Evolutionary conservation across 2,113 vertebrate species (phyloP).

Genomic region (Trochalopteron elliotii): DNA sequence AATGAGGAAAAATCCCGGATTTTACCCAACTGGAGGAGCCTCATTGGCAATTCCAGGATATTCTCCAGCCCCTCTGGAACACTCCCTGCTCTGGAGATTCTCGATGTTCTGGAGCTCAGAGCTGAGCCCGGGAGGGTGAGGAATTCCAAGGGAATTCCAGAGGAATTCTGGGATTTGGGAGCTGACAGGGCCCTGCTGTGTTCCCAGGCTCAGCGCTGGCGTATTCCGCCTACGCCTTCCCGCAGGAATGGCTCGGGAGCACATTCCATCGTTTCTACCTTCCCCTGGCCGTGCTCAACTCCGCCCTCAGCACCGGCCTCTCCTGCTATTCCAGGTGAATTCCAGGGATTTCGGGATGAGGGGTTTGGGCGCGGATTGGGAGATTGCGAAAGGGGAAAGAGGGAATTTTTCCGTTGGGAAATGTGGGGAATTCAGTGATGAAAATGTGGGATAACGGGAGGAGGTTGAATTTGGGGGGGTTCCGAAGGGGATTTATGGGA

Average conservation of each 20-base stretch:
- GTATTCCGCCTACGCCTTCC: constrained; percentile 87
- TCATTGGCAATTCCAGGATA: not conserved
- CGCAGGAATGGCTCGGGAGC: constrained; percentile 78
- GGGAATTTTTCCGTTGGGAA: not conserved
- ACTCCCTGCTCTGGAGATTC: rapidly evolving
- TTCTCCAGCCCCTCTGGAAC: not conserved
- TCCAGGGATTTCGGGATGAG: not conserved
- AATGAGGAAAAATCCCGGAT: not conserved
- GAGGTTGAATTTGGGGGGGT: not conserved
- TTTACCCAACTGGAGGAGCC: not conserved
- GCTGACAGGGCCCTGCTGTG: not conserved
- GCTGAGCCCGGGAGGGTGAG: rapidly evolving
- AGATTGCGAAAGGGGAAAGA: not conserved
- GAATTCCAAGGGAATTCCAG: not conserved
- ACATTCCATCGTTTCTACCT: constrained; percentile 82
- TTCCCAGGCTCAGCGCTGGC: constrained; percentile 85
- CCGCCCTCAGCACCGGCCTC: constrained; percentile 75
- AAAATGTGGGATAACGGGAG: rapidly evolving
- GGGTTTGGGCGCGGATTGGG: rapidly evolving
- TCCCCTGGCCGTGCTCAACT: constrained; percentile 78
- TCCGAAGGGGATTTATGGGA: not conserved
- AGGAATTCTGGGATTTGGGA: not conserved
- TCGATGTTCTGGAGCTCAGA: rapidly evolving
- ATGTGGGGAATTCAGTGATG: rapidly evolving
- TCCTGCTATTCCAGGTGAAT: constrained; percentile 93